Base-by-base conservation (phyloP, 2,888 invertebrate species). In the Latrodectus hesperus region DNA sequence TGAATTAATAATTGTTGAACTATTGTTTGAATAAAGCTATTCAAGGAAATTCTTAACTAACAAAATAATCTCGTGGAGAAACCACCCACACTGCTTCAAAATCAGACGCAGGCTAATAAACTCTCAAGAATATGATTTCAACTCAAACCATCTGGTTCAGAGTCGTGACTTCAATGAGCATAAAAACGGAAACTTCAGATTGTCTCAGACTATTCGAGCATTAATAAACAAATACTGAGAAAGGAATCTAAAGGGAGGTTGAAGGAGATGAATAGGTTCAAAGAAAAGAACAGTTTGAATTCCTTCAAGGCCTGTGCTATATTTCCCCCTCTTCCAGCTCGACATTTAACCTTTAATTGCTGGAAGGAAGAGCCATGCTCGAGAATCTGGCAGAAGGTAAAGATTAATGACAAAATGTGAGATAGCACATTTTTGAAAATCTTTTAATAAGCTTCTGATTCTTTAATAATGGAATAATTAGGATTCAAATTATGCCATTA, bases 361-460 rank as follows among this genome's bases (percentile, higher is more conserved):
- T 67, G 55, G 70, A 82, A 81, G 80, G 67, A 81, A 73, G 68
- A 65, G 68, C 67, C 68, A 17, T 64, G 74, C 53, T 53, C 65
- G 55, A 49, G 78, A 17, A 70, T 26, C 78, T 78, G 68, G 52
- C 60, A 38, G 53, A 38, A 73, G 68, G 68, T 67, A 38, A 68
- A 82, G 82, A 82, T 82, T 82, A 82, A 82, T 82, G 74, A 74
- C 74, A 82, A 75, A 82, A 75, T 82, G 82, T 38, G 82, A 81
- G 82, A 82, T 82, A 75, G 82, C 82, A 82, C 82, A 82, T 82
- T 82, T 82, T 82, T 82, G 82, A 82, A 82, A 82, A 82, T 82
- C 82, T 82, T 82, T 82, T 82, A 82, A 82, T 82, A 82, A 82
- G 74, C 82, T 82, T 55, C 68, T 64, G 68, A 55, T 82, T 82